phyloP scores from a whole-genome alignment of 2,797 vertebrate species.

The Acipenser oxyrinchus region DNA sequence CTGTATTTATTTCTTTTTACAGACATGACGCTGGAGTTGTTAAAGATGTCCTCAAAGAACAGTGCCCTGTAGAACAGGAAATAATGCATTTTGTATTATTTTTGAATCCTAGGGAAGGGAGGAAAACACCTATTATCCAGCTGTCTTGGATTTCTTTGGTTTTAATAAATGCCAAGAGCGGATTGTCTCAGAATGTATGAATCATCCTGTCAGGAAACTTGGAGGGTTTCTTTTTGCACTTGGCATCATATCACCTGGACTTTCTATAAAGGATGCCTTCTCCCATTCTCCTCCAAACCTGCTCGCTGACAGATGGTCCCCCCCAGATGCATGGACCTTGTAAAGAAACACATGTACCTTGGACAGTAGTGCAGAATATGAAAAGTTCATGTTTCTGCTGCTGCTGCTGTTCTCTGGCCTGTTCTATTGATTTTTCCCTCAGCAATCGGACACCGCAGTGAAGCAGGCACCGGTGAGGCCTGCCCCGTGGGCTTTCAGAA shows the following conservation, averaged over 20 bases:
- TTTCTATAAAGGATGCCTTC: background rate
- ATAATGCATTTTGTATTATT: too few species aligned
- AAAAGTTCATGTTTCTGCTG: conserved; percentile 46
- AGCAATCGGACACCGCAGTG: conserved; percentile 52
- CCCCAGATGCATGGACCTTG: conserved; percentile 24
- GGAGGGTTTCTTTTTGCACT: background rate
- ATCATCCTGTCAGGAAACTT: background rate
- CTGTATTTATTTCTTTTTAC: too few species aligned
- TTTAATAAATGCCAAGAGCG: background rate
- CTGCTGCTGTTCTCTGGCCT: conserved; percentile 36
- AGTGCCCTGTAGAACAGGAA: too few species aligned
- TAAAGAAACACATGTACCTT: conserved; percentile 24
- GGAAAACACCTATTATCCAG: background rate
- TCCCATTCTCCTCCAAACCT: background rate
- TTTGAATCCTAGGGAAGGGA: background rate
- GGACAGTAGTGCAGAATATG: conserved; percentile 39
- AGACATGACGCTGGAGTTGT: too few species aligned
- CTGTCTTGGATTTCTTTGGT: background rate
- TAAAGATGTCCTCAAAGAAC: too few species aligned
- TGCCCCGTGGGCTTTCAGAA: conserved; percentile 36
- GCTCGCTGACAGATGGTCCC: background rate
- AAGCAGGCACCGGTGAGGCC: conserved; percentile 31
- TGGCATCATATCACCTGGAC: background rate
- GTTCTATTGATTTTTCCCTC: conserved; percentile 53
- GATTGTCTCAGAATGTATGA: conserved; percentile 1